These are phyloP conservation scores for Drosophila pachea DNA, from an alignment of 1,140 invertebrate species.

Conservation along the genomic window DNA sequence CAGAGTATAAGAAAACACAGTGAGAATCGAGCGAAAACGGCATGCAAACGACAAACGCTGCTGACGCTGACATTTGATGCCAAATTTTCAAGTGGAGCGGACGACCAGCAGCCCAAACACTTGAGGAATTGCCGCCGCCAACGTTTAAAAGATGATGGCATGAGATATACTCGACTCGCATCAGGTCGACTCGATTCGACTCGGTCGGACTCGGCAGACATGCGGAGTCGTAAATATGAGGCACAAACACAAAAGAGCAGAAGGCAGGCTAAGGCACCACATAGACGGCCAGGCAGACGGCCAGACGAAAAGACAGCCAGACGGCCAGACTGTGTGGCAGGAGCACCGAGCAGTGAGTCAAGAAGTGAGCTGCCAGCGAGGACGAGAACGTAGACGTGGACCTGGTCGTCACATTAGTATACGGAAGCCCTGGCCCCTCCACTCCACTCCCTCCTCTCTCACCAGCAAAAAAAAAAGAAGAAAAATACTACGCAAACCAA, in stretches of 20 bases:
- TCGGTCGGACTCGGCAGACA: slow-evolving; percentile 33
- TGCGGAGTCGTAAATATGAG: slow-evolving; percentile 72
- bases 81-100: slow-evolving; percentile 74
- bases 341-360: slow-evolving; percentile 21
- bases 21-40: slow-evolving; percentile 65
- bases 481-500: slow-evolving; percentile 40
- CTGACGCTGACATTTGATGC: slow-evolving; percentile 75
- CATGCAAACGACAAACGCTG: slow-evolving; percentile 67
- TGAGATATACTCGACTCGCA: slow-evolving; percentile 52
- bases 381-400: slow-evolving; percentile 10
- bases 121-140: slow-evolving; percentile 74
- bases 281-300: not conserved
- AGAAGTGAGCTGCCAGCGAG: slow-evolving; percentile 13
- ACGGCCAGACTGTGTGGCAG: slow-evolving; percentile 29
- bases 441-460: no score
- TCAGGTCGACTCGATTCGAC: slow-evolving; percentile 6
- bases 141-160: slow-evolving; percentile 75
- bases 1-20: slow-evolving; percentile 39
- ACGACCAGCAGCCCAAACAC: slow-evolving; percentile 66
- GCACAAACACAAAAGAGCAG: slow-evolving; percentile 64
- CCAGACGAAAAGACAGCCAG: not conserved
- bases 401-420: slow-evolving; percentile 61
- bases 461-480: slow-evolving; percentile 22
- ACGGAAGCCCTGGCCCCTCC: slow-evolving; percentile 54
- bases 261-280: slow-evolving; percentile 8